phyloP scores from a whole-genome alignment of 2,888 invertebrate species.

The Thecocarcelia acutangulata region DNA sequence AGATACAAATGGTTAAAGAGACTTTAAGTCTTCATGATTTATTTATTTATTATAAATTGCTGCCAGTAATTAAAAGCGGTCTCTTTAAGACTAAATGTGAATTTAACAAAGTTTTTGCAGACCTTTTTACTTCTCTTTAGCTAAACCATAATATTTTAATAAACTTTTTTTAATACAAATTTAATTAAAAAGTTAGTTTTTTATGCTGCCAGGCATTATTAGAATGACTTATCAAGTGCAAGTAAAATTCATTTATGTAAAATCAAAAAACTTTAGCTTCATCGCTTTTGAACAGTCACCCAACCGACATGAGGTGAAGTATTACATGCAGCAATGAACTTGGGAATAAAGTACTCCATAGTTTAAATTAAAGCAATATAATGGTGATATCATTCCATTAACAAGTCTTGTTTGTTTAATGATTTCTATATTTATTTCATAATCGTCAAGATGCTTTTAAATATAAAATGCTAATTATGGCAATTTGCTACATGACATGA shows the following conservation, averaged over 20 bases:
- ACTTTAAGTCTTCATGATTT: too few species aligned
- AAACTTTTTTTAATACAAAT: too few species aligned
- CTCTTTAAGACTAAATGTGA: conserved; percentile 25
- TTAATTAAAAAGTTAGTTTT: not conserved
- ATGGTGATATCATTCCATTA: conserved; percentile 56
- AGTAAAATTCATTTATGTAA: conserved; percentile 24
- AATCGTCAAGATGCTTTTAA: conserved; percentile 16
- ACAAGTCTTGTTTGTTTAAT: conserved; percentile 59
- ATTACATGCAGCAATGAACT: not conserved
- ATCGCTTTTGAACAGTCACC: conserved; percentile 6
- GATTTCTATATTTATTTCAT: conserved; percentile 38
- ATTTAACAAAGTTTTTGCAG: not conserved
- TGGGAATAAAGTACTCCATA: not conserved
- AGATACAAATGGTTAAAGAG: conserved; percentile 2
- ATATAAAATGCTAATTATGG: conserved; percentile 30
- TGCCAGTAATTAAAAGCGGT: conserved; percentile 9
- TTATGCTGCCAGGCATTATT: conserved; percentile 4
- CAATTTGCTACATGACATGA: conserved; percentile 18
- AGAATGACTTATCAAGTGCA: conserved; percentile 38
- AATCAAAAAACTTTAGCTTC: not conserved
- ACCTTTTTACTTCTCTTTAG: too few species aligned
- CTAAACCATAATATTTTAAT: too few species aligned
- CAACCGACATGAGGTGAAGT: not conserved
- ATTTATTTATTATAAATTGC: too few species aligned
- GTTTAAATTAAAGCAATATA: conserved; percentile 23